A percentile compares a stretch with the other conserved stretches of the same genome.
These are phyloP conservation scores for Phrynocephalus guinanensis DNA, from an alignment of 2,797 vertebrate genomes.

Conservation along the genomic window DNA sequence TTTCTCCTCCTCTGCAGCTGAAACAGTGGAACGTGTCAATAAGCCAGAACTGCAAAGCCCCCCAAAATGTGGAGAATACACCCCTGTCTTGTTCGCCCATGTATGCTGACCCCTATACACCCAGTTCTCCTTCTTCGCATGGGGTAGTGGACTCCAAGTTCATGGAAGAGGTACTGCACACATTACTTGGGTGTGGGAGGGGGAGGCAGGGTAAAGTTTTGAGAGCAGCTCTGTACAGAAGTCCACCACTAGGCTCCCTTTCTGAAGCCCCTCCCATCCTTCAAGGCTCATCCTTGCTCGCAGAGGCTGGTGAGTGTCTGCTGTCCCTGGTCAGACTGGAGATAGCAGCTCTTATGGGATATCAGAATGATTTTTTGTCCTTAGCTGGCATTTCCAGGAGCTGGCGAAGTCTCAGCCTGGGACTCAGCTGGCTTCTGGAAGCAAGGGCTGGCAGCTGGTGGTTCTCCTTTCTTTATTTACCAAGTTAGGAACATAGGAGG, in stretches of 20 bases:
- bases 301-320: too few relatives aligned
- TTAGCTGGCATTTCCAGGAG: not conserved
- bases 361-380: too few relatives aligned
- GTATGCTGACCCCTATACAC: conserved; percentile 84
- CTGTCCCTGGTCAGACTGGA: too few relatives aligned
- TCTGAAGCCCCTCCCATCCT: too few relatives aligned
- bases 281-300: too few relatives aligned
- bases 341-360: too few relatives aligned
- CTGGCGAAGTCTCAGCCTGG: too few relatives aligned
- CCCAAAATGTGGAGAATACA: conserved; percentile 33
- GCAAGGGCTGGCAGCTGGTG: too few relatives aligned
- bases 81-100: conserved; percentile 80
- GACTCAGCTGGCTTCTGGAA: too few relatives aligned
- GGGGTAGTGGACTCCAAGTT: conserved; percentile 37
- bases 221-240: not conserved
- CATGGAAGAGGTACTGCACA: conserved; percentile 66
- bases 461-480: too few relatives aligned
- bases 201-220: not conserved
- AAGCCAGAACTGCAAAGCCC: conserved; percentile 38
- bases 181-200: not conserved
- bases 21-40: conserved; percentile 81
- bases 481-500: too few relatives aligned
- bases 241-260: not conserved
- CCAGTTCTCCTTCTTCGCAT: conserved; percentile 67
- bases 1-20: conserved; percentile 73